These are phyloP conservation scores for Drosophila mulleri DNA, from an alignment of 2,888 invertebrate genomes.

Conservation along the genomic window DNA sequence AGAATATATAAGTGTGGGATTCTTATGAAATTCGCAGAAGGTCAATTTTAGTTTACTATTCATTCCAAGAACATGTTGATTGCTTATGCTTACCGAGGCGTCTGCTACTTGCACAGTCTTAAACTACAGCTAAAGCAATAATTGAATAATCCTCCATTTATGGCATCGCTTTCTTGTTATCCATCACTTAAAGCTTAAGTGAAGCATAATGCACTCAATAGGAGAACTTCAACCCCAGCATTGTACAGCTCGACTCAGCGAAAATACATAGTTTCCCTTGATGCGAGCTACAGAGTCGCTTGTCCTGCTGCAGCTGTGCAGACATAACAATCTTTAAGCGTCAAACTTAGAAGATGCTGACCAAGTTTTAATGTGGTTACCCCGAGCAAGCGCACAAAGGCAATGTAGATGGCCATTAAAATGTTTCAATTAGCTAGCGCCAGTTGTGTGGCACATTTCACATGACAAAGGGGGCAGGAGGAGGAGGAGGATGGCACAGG, in stretches of 20 bases:
- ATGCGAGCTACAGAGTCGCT: neutral
- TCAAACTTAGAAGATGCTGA: conserved; percentile 59
- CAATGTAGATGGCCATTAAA: conserved; percentile 49
- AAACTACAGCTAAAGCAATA: neutral
- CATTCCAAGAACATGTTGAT: neutral
- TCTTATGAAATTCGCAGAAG: neutral
- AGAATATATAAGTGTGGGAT: neutral
- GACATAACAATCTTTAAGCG: conserved; percentile 65
- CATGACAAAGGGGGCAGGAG: neutral
- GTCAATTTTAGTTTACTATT: neutral
- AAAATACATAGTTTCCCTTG: neutral
- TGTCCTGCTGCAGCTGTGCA: conserved; percentile 30
- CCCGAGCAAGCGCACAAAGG: conserved; percentile 18
- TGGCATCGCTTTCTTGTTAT: neutral
- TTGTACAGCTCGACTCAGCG: neutral
- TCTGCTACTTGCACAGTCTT: neutral
- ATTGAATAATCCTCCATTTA: neutral
- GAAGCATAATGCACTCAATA: neutral
- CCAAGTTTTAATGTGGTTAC: conserved; percentile 75
- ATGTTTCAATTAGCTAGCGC: conserved; percentile 70
- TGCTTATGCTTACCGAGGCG: neutral
- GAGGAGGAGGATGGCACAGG: neutral
- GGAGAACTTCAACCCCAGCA: neutral
- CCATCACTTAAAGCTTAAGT: conserved; percentile 5
- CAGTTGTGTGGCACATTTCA: conserved; percentile 35